Evolutionary conservation across 2,888 invertebrate species (phyloP), one percentile per base, ranked within the genome.

Genomic region (Myopa tessellatipennis): DNA sequence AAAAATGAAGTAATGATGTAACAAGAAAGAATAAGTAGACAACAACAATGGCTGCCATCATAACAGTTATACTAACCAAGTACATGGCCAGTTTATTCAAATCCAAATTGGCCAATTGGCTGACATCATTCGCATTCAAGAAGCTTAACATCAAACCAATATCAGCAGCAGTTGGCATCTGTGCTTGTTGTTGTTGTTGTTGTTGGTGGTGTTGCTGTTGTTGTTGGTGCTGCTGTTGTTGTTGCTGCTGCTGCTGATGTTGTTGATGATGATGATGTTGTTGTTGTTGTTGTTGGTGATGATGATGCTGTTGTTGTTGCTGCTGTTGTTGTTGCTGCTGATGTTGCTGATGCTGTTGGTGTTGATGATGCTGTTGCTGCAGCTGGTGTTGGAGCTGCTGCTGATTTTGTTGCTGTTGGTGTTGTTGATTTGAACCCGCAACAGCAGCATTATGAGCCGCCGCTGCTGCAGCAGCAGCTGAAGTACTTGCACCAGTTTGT

Each of bases 81-180:
- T 93, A 93, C 91, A 93, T 92, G 85, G 94, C 92, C 87, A 94
- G 91, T 88, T 93, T 93, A 88, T 93, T 93, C 84, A 93, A 90
- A 88, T 94, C 94, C 93, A 93, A 93, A 89, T 92, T 93, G 87
- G 93, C 93, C 89, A 93, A 91, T 86, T 92, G 92, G 82, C 90
- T 91, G 85, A 91, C 91, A 83, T 90, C 90, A 82, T 87, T 87
- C 77, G 89, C 89, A 86, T 89, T 89, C 80, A 90, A 85, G 60
- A 89, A 86, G 83, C 88, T 89, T 76, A 90, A 85, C 89, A 90
- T 89, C 79, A 90, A 84, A 81, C 87, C 87, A 77, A 90, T 89
- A 84, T 90, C 90, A 80, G 90, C 90, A 76, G 89, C 89, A 58
- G 89, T 87, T 83, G 90, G 89, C 86, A 89, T 89, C 80, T 89